These are phyloP conservation scores for Drosophila antonietae DNA, from an alignment of 2,888 invertebrate species.

Conservation along the genomic window DNA sequence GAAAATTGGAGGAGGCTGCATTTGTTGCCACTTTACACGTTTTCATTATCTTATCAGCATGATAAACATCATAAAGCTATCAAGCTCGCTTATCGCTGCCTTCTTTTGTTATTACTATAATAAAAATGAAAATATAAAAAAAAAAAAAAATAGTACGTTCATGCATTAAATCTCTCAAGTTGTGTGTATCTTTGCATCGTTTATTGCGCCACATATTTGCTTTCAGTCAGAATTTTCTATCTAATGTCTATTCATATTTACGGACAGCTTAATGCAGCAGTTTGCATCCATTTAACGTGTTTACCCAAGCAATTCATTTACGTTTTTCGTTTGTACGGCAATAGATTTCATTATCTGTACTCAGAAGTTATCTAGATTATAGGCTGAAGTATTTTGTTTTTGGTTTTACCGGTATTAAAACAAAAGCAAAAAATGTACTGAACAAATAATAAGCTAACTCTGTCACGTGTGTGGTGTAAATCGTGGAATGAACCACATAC, in stretches of 20 bases:
- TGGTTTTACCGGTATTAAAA: neutral
- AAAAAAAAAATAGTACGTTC: conserved; percentile 31
- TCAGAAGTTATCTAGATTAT: conserved; percentile 35
- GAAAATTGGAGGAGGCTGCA: conserved; percentile 26
- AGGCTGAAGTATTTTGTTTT: conserved; percentile 9
- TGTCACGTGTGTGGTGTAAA: conserved; percentile 28
- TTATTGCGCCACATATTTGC: conserved; percentile 38
- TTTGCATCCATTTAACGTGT: conserved; percentile 42
- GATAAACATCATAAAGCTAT: conserved; percentile 36
- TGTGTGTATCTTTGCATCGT: conserved; percentile 16
- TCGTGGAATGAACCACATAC: conserved; percentile 22
- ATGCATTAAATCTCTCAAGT: conserved; percentile 41
- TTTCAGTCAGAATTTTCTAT: conserved; percentile 25
- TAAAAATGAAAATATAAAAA: conserved; percentile 22
- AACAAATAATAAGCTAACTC: neutral
- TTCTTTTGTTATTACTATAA: conserved; percentile 25
- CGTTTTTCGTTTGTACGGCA: conserved; percentile 27
- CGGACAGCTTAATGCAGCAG: conserved; percentile 44
- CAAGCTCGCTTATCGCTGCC: conserved; percentile 60
- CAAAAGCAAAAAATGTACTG: neutral
- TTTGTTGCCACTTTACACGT: conserved; percentile 35
- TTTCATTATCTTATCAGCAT: conserved; percentile 46
- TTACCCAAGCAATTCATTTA: conserved; percentile 44
- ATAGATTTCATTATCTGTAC: conserved; percentile 14
- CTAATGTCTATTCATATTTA: conserved; percentile 38